Evolutionary conservation across 1,140 invertebrate species (phyloP), one percentile per base, ranked within the genome.

Genomic region (Muscidifurax raptorellus): DNA sequence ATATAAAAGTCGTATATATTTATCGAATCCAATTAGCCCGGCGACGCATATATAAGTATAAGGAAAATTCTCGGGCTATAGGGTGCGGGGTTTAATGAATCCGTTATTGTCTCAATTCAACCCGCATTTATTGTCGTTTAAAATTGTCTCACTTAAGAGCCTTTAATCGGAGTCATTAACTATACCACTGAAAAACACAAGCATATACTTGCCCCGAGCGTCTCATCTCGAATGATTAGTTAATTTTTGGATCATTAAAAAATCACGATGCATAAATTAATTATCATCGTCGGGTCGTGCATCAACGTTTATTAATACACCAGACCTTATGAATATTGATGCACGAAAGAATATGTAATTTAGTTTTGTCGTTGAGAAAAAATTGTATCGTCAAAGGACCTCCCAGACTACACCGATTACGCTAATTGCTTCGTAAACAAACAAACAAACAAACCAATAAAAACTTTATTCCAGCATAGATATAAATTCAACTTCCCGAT

Each of bases 71-170:
- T 71, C 22, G 67, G 12, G 18, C 27, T 71, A 22, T 28, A 32
- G 22, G n/a, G 40, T 25, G 44, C 25, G 18, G 59, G 13, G 18
- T 32, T 67, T 67, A 79, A 67, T 79, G 59, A 79, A 79, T 79
- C 22, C 59, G 77, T 79, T 67, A 67, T 79, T 79, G 77, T 40
- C 59, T 79, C 77, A 79, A 79, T 67, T 36, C 59, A 6, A 67
- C 59, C 30, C 77, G 30, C 77, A 79, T 67, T 66, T 79, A 79
- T 79, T 28, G 27, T 59, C 75, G 47, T 77, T 77, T 30, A 59
- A 64, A 77, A 64, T 27, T 30, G 47, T 59, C 47, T 18, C 75
- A 77, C 47, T 77, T 64, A 64, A 77, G 28, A 64, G 75, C 6
- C 47, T 27, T 7, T 52, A 64, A 77, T 77, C 27, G 22, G 52